Evolutionary conservation across 2,113 vertebrate species (phyloP), one percentile per base, ranked within the genome.

Genomic region (Pangasianodon hypophthalmus): DNA sequence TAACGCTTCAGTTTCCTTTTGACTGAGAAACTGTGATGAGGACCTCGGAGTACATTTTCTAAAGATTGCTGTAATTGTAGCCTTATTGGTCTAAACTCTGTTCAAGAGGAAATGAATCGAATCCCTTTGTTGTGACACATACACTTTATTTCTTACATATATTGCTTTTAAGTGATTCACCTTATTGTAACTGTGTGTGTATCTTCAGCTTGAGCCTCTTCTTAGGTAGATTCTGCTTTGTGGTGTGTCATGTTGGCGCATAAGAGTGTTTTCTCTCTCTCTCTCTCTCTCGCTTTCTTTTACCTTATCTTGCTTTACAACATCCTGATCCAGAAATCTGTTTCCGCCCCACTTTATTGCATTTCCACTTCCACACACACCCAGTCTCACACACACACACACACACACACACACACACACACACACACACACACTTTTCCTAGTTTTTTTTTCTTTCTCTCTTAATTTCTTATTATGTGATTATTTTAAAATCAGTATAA

Each of bases 331-430:
- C 37, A 37, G 37, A 37, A 37, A 37, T 37, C 37, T 37, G 37
- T 37, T 37, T 37, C 37, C 37, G 37, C 37, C 37, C 37, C 37
- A 37, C 37, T 37, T 37, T 37, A 37, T 37, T 37, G 37, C 37
- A 37, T 37, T 37, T 37, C 37, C 37, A 37, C 37, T 37, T 37
- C 37, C 37, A 37, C 37, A 37, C 37, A 37, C 37, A 37, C 37
- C 37, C 37, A n/a, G n/a, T n/a, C n/a, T n/a, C n/a, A 37, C 37
- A 37, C 37, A 37, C 1, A 1, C 37, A 37, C 37, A 37, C 37
- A 1, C 37, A 37, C 37, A 1, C 37, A 1, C 37, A 1, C 37
- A 1, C 37, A 1, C 37, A 1, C 37, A 1, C 37, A 1, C 37
- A 37, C 37, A 37, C 37, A 37, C 37, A 37, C 37, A 37, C 37